phyloP scores from a whole-genome alignment of 2,888 invertebrate genomes.

The Andrena praecox region DNA sequence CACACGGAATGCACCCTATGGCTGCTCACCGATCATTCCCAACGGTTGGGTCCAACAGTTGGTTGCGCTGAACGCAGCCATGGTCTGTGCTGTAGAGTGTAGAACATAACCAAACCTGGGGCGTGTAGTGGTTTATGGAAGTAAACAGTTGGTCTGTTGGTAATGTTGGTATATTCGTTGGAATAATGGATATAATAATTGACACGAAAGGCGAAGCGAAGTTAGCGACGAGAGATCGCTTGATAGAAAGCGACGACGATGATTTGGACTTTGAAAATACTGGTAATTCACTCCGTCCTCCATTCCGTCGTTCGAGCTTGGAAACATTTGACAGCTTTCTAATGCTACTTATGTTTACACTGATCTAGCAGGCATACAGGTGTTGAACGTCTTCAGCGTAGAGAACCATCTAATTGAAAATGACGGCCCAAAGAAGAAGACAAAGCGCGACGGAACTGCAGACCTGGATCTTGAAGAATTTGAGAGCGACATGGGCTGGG shows the following conservation, averaged over 20 bases:
- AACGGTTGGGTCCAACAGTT: too few relatives aligned
- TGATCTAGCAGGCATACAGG: not conserved
- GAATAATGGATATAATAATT: slow-evolving; percentile 87
- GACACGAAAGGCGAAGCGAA: slow-evolving; percentile 86
- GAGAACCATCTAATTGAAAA: slow-evolving; percentile 17
- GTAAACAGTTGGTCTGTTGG: slow-evolving; percentile 30
- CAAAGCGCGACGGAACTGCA: slow-evolving; percentile 46
- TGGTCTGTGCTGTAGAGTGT: too few relatives aligned
- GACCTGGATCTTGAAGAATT: slow-evolving; percentile 82
- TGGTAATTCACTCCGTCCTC: slow-evolving; percentile 51
- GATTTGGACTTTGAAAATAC: slow-evolving; percentile 63
- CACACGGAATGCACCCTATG: too few relatives aligned
- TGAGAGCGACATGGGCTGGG: slow-evolving; percentile 81
- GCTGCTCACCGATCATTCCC: too few relatives aligned
- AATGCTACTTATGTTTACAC: not conserved
- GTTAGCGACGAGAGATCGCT: slow-evolving; percentile 83
- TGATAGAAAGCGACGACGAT: slow-evolving; percentile 79
- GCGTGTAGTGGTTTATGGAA: not conserved
- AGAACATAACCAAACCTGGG: not conserved
- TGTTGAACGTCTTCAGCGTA: slow-evolving; percentile 15
- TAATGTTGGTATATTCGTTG: not conserved
- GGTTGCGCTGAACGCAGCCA: too few relatives aligned
- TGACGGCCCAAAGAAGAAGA: slow-evolving; percentile 26
- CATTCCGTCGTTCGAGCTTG: slow-evolving; percentile 30
- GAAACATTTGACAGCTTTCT: not conserved